A percentile compares a stretch with the other conserved stretches of the same genome.
These are phyloP conservation scores for Cosmia trapezina DNA, from an alignment of 2,888 invertebrate genomes.

Conservation along the genomic window DNA sequence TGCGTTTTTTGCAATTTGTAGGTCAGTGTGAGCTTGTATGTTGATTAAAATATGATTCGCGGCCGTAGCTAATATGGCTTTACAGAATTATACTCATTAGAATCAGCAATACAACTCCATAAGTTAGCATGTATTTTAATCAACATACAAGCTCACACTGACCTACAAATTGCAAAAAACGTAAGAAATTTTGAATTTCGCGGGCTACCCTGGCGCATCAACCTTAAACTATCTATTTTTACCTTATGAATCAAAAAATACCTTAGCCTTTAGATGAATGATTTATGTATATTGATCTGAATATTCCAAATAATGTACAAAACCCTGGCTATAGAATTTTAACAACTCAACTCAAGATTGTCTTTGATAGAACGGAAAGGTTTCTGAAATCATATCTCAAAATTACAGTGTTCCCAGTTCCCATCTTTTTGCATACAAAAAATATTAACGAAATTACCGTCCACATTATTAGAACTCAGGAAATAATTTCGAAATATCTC, in stretches of 20 bases:
- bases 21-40: no score
- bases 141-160: no score
- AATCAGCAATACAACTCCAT: no score
- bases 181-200: no score
- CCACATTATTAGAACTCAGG: slow-evolving; percentile 62
- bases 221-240: no score
- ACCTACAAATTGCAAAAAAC: no score
- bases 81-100: no score
- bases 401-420: background rate
- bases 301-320: background rate
- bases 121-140: no score
- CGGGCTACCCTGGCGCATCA: no score
- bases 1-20: no score
- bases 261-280: background rate
- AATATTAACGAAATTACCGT: slow-evolving; percentile 58
- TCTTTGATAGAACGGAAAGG: background rate
- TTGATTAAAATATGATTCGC: no score
- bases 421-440: slow-evolving; percentile 10
- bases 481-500: slow-evolving; percentile 66
- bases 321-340: background rate
- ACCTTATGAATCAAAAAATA: background rate
- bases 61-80: no score
- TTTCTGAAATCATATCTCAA: background rate
- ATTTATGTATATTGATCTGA: background rate
- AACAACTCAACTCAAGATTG: background rate